These are phyloP conservation scores for Sminthurinus aureus DNA, from an alignment of 2,888 invertebrate genomes.

Conservation along the genomic window DNA sequence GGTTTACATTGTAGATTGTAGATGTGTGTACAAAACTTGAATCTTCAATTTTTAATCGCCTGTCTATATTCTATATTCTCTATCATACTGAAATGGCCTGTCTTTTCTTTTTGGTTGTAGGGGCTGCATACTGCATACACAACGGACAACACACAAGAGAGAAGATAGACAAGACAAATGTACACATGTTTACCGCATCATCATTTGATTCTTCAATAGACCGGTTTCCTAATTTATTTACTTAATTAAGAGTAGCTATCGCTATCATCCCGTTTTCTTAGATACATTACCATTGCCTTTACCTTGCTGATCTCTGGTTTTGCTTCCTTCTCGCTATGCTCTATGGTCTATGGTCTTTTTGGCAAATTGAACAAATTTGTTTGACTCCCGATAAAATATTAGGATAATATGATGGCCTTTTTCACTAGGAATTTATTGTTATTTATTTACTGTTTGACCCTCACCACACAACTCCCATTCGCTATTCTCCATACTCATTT, in stretches of 20 bases:
- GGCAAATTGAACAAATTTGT: conserved; percentile 29
- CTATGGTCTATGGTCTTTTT: background rate
- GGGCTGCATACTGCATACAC: background rate
- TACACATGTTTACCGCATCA: conserved; percentile 3
- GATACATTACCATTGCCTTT: too few relatives aligned
- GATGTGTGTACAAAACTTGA: too few relatives aligned
- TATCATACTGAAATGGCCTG: too few relatives aligned
- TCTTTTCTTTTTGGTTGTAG: background rate
- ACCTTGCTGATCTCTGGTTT: background rate
- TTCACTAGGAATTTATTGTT: background rate
- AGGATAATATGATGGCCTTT: conserved; percentile 1
- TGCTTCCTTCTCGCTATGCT: background rate
- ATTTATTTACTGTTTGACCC: conserved; percentile 7
- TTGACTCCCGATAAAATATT: background rate
- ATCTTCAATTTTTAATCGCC: too few relatives aligned
- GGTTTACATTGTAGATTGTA: background rate
- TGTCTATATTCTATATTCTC: too few relatives aligned
- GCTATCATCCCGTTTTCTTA: background rate
- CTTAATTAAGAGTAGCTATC: conserved; percentile 21
- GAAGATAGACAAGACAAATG: background rate
- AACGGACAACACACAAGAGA: background rate
- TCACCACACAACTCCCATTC: background rate
- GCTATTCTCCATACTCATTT: background rate
- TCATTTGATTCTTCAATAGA: conserved; percentile 5
- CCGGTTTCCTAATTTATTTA: conserved; percentile 39